These are phyloP conservation scores for Tetanocera ferruginea DNA, from an alignment of 2,888 invertebrate genomes.

Conservation along the genomic window DNA sequence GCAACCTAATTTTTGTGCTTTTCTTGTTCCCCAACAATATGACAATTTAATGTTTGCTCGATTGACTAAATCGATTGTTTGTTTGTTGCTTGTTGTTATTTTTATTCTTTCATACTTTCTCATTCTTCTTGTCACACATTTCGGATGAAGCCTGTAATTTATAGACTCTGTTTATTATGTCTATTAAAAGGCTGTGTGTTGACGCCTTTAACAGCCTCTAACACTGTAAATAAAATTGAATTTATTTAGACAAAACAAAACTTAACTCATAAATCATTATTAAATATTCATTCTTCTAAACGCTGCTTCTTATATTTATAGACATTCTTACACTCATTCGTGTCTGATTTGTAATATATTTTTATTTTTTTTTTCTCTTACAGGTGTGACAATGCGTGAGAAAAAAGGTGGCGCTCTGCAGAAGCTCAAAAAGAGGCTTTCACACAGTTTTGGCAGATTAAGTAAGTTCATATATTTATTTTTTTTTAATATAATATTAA, in stretches of 20 bases:
- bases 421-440: conserved; percentile 94
- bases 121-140: background rate
- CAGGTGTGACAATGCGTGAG: conserved; percentile 91
- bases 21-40: background rate
- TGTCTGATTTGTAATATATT: conserved; percentile 4
- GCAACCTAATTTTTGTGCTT: background rate
- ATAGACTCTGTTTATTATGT: no score
- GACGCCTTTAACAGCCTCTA: no score
- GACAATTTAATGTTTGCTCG: background rate
- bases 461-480: conserved; percentile 79
- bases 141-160: background rate
- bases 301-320: background rate
- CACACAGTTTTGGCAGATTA: conserved; percentile 95
- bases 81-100: background rate
- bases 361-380: conserved; percentile 61
- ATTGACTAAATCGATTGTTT: background rate
- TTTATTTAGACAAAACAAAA: background rate
- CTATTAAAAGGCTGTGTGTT: no score
- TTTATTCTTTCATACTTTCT: background rate
- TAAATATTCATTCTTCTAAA: background rate
- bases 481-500: no score
- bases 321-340: background rate
- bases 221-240: background rate
- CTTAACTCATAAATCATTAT: background rate
- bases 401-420: conserved; percentile 94